Evolutionary conservation across 2,888 invertebrate genomes (phyloP).

Genomic region (Hofmannophila pseudospretella): DNA sequence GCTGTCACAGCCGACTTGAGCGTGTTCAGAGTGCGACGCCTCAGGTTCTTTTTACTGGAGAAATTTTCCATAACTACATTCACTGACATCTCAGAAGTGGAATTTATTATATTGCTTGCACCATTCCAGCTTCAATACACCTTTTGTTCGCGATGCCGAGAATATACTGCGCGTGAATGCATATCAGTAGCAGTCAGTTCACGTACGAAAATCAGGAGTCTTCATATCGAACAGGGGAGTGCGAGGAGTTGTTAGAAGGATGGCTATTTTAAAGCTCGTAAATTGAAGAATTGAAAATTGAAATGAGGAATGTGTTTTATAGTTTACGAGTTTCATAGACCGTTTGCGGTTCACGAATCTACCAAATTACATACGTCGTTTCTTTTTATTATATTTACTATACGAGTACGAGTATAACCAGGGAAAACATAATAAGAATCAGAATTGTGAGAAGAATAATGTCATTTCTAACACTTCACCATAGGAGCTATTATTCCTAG

Average conservation of each 20-base stretch:
- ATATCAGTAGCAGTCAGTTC: slow-evolving; percentile 55
- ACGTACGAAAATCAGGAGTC: slow-evolving; percentile 44
- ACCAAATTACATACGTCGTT: too few relatives aligned
- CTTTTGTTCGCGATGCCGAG: slow-evolving; percentile 59
- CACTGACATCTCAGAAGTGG: slow-evolving; percentile 24
- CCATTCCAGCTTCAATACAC: slow-evolving; percentile 30
- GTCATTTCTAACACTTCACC: too few relatives aligned
- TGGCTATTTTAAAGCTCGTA: slow-evolving; percentile 9
- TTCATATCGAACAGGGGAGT: slow-evolving; percentile 46
- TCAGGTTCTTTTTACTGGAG: slow-evolving; percentile 63
- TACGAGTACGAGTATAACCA: too few relatives aligned
- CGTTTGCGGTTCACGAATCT: too few relatives aligned
- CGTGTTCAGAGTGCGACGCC: slow-evolving; percentile 65
- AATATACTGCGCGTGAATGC: slow-evolving; percentile 67
- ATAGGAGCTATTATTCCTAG: too few relatives aligned
- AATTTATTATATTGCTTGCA: neutral
- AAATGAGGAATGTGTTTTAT: slow-evolving; percentile 1
- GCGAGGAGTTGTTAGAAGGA: slow-evolving; percentile 21
- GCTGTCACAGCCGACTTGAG: slow-evolving; percentile 67
- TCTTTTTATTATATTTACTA: too few relatives aligned
- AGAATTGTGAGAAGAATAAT: too few relatives aligned
- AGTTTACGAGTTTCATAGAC: neutral
- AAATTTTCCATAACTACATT: slow-evolving; percentile 67
- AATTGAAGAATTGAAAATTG: slow-evolving; percentile 7
- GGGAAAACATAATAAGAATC: too few relatives aligned